These are phyloP conservation scores for Megaleporinus macrocephalus DNA, from an alignment of 2,113 vertebrate species.

Conservation along the genomic window DNA sequence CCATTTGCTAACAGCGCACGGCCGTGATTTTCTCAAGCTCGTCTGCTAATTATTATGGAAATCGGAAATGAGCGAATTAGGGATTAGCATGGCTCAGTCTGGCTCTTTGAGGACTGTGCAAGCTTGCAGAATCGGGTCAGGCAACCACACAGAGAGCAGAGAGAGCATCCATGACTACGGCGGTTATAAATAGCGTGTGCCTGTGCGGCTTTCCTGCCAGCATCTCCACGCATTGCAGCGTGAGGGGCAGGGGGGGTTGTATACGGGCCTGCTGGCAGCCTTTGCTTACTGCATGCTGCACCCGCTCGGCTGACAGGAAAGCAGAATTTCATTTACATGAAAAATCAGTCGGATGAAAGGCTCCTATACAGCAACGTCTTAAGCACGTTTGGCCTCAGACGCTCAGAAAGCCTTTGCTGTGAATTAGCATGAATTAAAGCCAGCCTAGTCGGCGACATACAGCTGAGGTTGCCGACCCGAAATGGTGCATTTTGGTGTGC, in stretches of 20 bases:
- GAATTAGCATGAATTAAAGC: slow-evolving; percentile 20
- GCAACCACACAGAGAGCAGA: slow-evolving; percentile 14
- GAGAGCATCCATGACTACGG: slow-evolving; percentile 48
- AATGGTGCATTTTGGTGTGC: slow-evolving; percentile 27
- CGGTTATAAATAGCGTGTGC: slow-evolving; percentile 50
- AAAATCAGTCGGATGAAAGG: slow-evolving; percentile 8
- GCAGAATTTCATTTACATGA: slow-evolving; percentile 32
- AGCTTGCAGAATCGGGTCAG: slow-evolving; percentile 40
- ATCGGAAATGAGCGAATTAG: background rate
- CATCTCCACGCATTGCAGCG: slow-evolving; percentile 38
- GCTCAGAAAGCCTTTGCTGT: background rate
- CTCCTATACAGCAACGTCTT: background rate
- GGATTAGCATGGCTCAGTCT: background rate
- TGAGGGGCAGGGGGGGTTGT: background rate
- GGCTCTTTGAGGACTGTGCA: slow-evolving; percentile 17
- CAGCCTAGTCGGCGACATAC: background rate
- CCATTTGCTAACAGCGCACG: background rate
- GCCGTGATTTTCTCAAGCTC: background rate
- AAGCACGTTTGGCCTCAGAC: background rate
- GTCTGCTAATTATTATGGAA: slow-evolving; percentile 19
- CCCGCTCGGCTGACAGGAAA: background rate
- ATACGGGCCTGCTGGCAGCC: background rate
- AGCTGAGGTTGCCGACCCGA: slow-evolving; percentile 19
- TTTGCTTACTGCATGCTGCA: background rate
- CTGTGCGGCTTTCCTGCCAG: slow-evolving; percentile 44